Conservation (phyloP, 2,113 vertebrate species). For the Gracilinanus agilis region DNA sequence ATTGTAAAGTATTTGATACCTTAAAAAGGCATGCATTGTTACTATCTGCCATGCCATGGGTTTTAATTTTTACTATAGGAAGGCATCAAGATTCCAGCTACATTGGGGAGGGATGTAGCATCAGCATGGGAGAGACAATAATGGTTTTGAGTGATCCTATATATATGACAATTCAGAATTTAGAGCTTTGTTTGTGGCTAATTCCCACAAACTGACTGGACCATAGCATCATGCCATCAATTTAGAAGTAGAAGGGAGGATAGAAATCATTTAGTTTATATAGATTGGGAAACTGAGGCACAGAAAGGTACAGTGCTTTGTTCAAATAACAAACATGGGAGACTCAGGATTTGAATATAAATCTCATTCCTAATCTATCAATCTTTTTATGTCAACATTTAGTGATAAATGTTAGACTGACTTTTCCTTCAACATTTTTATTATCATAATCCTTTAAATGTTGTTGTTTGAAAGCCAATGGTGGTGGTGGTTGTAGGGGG, state of each 20-base stretch:
- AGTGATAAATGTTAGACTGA: background rate
- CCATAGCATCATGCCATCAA: background rate
- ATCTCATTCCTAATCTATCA: background rate
- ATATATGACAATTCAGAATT: background rate
- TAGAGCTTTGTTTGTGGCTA: background rate
- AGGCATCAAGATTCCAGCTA: slow-evolving; percentile 23
- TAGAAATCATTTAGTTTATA: background rate
- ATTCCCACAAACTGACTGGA: background rate
- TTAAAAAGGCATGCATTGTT: background rate
- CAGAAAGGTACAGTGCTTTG: background rate
- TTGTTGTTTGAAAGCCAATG: background rate
- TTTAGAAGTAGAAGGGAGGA: background rate
- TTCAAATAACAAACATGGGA: background rate
- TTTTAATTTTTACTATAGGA: slow-evolving; percentile 5
- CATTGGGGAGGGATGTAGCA: background rate
- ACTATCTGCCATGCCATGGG: background rate
- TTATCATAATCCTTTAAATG: background rate
- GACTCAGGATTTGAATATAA: background rate
- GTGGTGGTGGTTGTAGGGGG: background rate
- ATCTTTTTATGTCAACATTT: background rate
- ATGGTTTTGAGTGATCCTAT: background rate
- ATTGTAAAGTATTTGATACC: background rate
- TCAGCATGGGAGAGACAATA: slow-evolving; percentile 1
- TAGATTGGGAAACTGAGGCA: background rate
- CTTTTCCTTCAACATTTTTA: background rate